A percentile compares a stretch with the other conserved stretches of the same genome.
Evolutionary conservation across 2,888 invertebrate genomes (phyloP).

Genomic region (Perdita meconis): DNA sequence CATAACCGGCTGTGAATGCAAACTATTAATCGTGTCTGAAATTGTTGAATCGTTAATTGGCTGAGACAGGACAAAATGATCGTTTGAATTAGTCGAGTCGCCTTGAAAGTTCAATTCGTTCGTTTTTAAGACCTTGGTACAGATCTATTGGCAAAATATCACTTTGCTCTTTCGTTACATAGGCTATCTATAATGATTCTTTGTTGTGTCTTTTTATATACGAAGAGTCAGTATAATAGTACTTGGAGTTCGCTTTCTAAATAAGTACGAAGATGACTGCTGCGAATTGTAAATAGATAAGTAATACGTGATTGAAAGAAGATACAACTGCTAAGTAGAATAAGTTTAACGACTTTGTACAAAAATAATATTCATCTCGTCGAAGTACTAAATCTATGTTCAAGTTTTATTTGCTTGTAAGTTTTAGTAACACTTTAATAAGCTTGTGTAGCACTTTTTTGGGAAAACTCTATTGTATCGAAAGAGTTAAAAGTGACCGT

Average conservation of each 20-base stretch:
- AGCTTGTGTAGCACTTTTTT: not conserved
- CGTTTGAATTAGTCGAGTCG: conserved; percentile 55
- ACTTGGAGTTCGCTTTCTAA: not conserved
- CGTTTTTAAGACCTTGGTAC: not conserved
- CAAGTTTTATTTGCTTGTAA: not conserved
- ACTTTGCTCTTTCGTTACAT: conserved; percentile 15
- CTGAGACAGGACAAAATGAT: conserved; percentile 39
- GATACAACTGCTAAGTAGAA: no score
- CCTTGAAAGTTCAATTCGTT: conserved; percentile 7
- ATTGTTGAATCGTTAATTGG: conserved; percentile 35
- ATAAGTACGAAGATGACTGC: not conserved
- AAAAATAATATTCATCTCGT: no score
- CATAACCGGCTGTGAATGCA: conserved; percentile 59
- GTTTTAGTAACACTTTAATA: not conserved
- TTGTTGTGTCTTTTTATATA: not conserved
- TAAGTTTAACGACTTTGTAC: not conserved
- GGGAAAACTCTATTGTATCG: not conserved
- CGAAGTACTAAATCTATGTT: not conserved
- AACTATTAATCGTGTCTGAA: conserved; percentile 47
- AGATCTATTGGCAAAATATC: not conserved
- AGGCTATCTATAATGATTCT: not conserved
- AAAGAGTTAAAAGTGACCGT: conserved; percentile 4
- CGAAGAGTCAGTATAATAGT: not conserved
- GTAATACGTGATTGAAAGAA: no score
- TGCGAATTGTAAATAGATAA: not conserved